A percentile compares a stretch with the other conserved stretches of the same genome.
Evolutionary conservation across 2,888 invertebrate genomes (phyloP).

Genomic region (Antheraea assamensis): DNA sequence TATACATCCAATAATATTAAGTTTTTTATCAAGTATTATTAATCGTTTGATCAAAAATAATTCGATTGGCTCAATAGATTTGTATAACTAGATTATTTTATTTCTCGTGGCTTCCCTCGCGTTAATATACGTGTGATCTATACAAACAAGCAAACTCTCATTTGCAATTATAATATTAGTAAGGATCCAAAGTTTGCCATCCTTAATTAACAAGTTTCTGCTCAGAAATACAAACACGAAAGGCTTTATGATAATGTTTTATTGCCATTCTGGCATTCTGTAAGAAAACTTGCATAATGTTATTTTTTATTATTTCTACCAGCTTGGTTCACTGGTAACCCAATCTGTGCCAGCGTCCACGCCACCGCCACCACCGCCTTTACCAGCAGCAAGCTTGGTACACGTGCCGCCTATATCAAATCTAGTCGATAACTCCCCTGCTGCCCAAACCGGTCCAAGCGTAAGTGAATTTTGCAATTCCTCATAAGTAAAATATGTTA

Average conservation of each 20-base stretch:
- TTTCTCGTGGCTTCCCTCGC: no score
- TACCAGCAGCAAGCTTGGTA: conserved; percentile 91
- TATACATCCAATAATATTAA: neutral
- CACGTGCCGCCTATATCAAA: conserved; percentile 90
- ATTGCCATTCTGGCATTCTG: no score
- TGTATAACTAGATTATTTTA: no score
- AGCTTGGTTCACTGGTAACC: conserved; percentile 88
- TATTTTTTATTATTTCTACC: conserved; percentile 26
- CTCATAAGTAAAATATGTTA: neutral
- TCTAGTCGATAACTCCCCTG: conserved; percentile 82
- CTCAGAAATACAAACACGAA: no score
- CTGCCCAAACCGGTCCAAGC: conserved; percentile 81
- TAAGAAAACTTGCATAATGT: neutral
- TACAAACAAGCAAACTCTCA: no score
- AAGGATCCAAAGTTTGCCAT: no score
- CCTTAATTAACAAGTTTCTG: no score
- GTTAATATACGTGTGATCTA: no score
- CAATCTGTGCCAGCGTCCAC: conserved; percentile 84
- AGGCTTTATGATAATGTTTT: no score
- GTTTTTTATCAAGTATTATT: neutral
- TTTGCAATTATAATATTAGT: no score
- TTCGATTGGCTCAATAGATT: no score
- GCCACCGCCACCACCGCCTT: conserved; percentile 86
- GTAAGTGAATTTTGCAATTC: conserved; percentile 80
- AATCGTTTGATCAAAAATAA: no score